phyloP scores from a whole-genome alignment of 2,113 vertebrate species.

The Hydrolagus affinis region DNA sequence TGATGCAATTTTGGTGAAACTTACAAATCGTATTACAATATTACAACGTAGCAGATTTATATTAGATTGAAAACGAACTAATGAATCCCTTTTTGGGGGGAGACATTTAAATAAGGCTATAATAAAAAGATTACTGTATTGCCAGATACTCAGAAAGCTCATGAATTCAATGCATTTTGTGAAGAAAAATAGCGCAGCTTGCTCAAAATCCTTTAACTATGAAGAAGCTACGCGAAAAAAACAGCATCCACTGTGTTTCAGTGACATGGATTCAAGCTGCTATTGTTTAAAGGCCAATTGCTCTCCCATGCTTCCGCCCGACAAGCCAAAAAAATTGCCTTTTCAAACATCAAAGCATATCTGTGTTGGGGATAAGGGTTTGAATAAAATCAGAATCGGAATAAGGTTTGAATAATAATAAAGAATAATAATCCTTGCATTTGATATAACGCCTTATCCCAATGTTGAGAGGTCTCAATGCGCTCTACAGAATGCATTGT shows the following conservation, averaged over 20 bases:
- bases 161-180: constrained; percentile 29
- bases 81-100: constrained; percentile 14
- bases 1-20: constrained; percentile 25
- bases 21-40: constrained; percentile 31
- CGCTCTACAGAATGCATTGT: no score
- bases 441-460: no score
- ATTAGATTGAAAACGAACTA: constrained; percentile 27
- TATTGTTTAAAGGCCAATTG: constrained; percentile 18
- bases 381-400: not conserved
- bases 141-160: constrained; percentile 26
- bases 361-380: not conserved
- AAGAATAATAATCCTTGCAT: no score
- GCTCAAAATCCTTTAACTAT: constrained; percentile 28
- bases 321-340: not conserved
- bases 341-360: not conserved
- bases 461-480: no score
- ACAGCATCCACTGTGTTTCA: constrained; percentile 13
- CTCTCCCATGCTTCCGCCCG: not conserved
- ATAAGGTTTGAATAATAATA: constrained; percentile 10
- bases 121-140: constrained; percentile 30
- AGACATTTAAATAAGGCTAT: constrained; percentile 30
- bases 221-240: constrained; percentile 27
- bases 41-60: constrained; percentile 27
- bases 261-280: constrained; percentile 21
- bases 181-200: constrained; percentile 21